A percentile compares a stretch with the other conserved stretches of the same genome.
These are phyloP conservation scores for Azorinus chamasolen DNA, from an alignment of 2,888 invertebrate species.

Conservation along the genomic window DNA sequence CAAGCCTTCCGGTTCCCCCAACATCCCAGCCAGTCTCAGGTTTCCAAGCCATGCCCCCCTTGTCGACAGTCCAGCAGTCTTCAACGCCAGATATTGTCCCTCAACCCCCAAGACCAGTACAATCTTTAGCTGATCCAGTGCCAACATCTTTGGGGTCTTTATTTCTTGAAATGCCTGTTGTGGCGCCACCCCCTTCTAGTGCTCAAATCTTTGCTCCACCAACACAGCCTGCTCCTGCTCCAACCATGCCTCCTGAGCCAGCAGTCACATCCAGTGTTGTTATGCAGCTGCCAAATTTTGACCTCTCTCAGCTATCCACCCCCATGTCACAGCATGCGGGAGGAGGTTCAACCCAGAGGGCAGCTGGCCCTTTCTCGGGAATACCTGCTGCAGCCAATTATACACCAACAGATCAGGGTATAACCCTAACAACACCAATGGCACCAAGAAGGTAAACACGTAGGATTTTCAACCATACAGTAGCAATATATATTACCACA, in stretches of 20 bases:
- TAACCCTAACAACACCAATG: conserved; percentile 48
- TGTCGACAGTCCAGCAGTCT: conserved; percentile 7
- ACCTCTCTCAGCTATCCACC: conserved; percentile 20
- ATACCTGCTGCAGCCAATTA: conserved; percentile 21
- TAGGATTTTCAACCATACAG: no score
- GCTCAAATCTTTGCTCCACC: conserved; percentile 47
- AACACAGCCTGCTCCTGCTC: conserved; percentile 32
- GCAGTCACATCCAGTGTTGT: background rate
- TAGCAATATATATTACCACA: no score
- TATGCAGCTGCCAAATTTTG: background rate
- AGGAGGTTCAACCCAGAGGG: conserved; percentile 1
- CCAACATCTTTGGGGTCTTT: background rate
- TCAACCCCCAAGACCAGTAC: background rate
- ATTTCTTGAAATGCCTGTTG: conserved; percentile 1
- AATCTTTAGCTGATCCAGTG: conserved; percentile 7
- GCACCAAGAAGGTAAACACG: conserved; percentile 29
- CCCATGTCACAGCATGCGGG: conserved; percentile 15
- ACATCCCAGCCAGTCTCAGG: conserved; percentile 21
- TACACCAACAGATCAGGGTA: conserved; percentile 61
- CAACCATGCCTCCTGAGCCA: conserved; percentile 12
- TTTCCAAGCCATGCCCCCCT: conserved; percentile 48
- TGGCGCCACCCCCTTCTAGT: conserved; percentile 17
- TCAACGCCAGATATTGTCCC: conserved; percentile 18
- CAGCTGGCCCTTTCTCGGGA: background rate
- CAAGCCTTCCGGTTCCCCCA: conserved; percentile 12